A percentile compares a stretch with the other conserved stretches of the same genome.
phyloP scores from a whole-genome alignment of 1,140 invertebrate species.

The Meloidogyne exigua region DNA sequence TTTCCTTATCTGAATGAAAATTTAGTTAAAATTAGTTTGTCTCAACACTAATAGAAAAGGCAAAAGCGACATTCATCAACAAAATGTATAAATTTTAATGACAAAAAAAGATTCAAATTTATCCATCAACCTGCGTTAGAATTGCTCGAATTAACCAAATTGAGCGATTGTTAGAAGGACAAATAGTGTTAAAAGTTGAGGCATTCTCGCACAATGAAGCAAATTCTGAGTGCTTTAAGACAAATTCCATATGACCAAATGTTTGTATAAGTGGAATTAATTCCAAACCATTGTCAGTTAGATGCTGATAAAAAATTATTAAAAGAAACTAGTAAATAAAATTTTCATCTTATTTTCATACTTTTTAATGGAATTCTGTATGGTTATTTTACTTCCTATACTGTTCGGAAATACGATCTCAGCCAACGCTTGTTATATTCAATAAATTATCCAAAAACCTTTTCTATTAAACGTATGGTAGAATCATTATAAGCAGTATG shows the following conservation, averaged over 20 bases:
- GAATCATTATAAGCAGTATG: not conserved
- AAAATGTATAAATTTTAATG: too few relatives aligned
- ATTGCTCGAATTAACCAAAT: slow-evolving; percentile 67
- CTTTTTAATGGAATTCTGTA: too few relatives aligned
- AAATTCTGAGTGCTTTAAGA: slow-evolving; percentile 60
- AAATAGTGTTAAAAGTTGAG: slow-evolving; percentile 64
- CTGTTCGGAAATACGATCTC: too few relatives aligned
- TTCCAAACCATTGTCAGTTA: slow-evolving; percentile 70
- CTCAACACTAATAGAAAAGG: not conserved
- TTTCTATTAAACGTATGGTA: not conserved
- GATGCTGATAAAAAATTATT: slow-evolving; percentile 20
- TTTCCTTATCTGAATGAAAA: slow-evolving; percentile 61
- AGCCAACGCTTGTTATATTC: too few relatives aligned
- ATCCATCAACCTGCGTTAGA: slow-evolving; percentile 64
- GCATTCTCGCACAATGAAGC: slow-evolving; percentile 67
- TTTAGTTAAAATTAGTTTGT: not conserved
- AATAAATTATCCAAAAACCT: not conserved
- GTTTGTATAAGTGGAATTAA: slow-evolving; percentile 79
- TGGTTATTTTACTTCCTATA: too few relatives aligned
- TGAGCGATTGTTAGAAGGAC: slow-evolving; percentile 66
- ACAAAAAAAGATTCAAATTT: not conserved
- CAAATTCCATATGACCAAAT: slow-evolving; percentile 83
- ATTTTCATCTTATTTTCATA: too few relatives aligned
- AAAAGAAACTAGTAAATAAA: too few relatives aligned
- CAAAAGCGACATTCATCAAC: not conserved